Percentiles rank a stretch among this genome's conserved stretches.
These are phyloP conservation scores for Leptinotarsa tumamoca DNA, from an alignment of 2,888 invertebrate genomes.

Conservation along the genomic window DNA sequence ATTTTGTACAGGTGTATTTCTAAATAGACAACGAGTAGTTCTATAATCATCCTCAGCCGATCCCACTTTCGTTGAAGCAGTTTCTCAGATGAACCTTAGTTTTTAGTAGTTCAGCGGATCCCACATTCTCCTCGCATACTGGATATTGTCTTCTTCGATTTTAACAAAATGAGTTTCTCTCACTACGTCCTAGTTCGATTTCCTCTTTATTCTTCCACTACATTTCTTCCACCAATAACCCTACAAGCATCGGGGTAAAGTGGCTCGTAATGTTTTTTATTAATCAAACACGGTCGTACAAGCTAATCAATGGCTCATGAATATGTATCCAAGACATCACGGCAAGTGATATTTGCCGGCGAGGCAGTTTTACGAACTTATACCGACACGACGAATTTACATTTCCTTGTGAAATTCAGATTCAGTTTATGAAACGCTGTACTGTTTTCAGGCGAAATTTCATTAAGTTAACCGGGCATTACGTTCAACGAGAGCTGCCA, in stretches of 20 bases:
- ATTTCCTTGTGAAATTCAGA: constrained; percentile 27
- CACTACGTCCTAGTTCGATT: too few relatives aligned
- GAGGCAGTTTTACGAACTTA: constrained; percentile 21
- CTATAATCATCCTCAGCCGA: too few relatives aligned
- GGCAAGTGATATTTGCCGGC: constrained; percentile 18
- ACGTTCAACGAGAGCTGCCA: constrained; percentile 21
- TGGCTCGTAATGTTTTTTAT: background rate
- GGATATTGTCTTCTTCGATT: too few relatives aligned
- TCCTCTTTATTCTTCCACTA: too few relatives aligned
- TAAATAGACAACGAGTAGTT: too few relatives aligned
- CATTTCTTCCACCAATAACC: background rate
- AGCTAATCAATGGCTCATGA: constrained; percentile 11
- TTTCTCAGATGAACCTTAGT: too few relatives aligned
- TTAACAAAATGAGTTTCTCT: too few relatives aligned
- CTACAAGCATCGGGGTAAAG: background rate
- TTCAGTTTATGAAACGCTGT: constrained; percentile 19
- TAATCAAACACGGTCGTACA: background rate
- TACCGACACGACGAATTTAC: constrained; percentile 26
- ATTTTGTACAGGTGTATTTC: too few relatives aligned
- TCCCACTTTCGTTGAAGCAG: too few relatives aligned
- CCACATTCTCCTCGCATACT: too few relatives aligned
- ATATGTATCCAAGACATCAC: constrained; percentile 1
- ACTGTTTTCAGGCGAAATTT: constrained; percentile 31
- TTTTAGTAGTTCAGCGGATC: too few relatives aligned
- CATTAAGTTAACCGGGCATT: constrained; percentile 30